These are phyloP conservation scores for Abramis brama DNA, from an alignment of 2,113 vertebrate genomes.

Conservation along the genomic window DNA sequence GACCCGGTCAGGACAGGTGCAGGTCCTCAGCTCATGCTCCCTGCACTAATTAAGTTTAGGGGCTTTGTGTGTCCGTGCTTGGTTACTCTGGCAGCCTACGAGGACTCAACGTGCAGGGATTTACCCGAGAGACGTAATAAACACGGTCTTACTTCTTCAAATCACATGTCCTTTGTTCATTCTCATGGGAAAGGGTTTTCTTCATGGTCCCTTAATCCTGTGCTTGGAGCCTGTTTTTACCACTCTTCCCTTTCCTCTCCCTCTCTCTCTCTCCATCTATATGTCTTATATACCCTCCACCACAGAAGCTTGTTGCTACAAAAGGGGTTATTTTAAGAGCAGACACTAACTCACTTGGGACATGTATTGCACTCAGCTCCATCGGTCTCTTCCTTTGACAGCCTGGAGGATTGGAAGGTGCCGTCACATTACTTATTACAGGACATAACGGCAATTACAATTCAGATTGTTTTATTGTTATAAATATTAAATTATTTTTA, in stretches of 20 bases:
- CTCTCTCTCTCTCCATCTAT: slow-evolving; percentile 31
- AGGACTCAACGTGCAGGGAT: slow-evolving; percentile 54
- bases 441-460: neutral
- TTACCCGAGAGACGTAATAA: slow-evolving; percentile 63
- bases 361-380: slow-evolving; percentile 14
- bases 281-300: neutral
- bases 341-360: slow-evolving; percentile 22
- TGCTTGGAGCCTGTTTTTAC: slow-evolving; percentile 45
- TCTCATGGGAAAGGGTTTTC: slow-evolving; percentile 74
- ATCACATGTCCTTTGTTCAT: slow-evolving; percentile 62
- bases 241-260: slow-evolving; percentile 12
- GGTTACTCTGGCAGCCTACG: slow-evolving; percentile 52
- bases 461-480: neutral
- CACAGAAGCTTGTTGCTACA: slow-evolving; percentile 25
- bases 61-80: slow-evolving; percentile 65
- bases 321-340: slow-evolving; percentile 41
- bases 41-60: slow-evolving; percentile 73
- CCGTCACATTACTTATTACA: neutral
- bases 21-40: slow-evolving; percentile 71
- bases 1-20: slow-evolving; percentile 73
- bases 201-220: slow-evolving; percentile 67
- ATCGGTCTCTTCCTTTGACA: slow-evolving; percentile 21
- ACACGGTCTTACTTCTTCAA: slow-evolving; percentile 62
- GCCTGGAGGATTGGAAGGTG: neutral
- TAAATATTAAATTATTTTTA: neutral